These are phyloP conservation scores for Mimachlamys varia DNA, from an alignment of 2,888 invertebrate species.

Conservation along the genomic window DNA sequence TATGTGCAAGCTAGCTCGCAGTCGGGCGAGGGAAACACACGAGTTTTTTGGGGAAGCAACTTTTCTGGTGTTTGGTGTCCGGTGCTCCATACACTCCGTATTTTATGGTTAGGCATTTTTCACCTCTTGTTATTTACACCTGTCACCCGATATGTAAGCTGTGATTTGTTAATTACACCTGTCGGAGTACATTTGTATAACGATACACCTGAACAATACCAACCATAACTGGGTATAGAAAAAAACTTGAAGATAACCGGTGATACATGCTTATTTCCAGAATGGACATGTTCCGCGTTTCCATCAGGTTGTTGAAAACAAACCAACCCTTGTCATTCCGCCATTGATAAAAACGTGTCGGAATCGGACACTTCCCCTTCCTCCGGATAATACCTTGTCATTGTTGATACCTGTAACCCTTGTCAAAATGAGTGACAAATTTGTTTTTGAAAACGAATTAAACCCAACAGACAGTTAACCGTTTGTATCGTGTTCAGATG, in stretches of 20 bases:
- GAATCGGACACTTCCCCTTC: slow-evolving; percentile 17
- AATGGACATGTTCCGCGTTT: background rate
- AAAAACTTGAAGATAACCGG: background rate
- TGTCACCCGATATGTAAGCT: background rate
- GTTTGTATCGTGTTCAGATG: background rate
- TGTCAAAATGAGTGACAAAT: slow-evolving; percentile 33
- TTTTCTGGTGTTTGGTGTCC: background rate
- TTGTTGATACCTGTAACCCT: slow-evolving; percentile 13
- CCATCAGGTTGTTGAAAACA: background rate
- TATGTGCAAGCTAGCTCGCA: background rate
- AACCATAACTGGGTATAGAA: background rate
- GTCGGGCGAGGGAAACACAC: slow-evolving; percentile 7
- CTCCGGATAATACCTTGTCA: slow-evolving; percentile 22
- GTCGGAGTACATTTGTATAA: slow-evolving; percentile 16
- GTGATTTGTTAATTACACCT: slow-evolving; percentile 27
- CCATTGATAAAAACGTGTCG: slow-evolving; percentile 19
- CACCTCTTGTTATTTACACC: background rate
- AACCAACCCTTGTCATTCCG: background rate
- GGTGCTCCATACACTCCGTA: background rate
- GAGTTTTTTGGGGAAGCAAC: background rate
- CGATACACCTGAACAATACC: background rate
- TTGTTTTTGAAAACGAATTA: slow-evolving; percentile 33
- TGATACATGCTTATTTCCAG: slow-evolving; percentile 6
- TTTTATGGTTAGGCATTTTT: background rate
- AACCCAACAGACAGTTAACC: slow-evolving; percentile 13